Conservation (phyloP, 2,888 invertebrate species). For the Eustalomyia histrio region DNA sequence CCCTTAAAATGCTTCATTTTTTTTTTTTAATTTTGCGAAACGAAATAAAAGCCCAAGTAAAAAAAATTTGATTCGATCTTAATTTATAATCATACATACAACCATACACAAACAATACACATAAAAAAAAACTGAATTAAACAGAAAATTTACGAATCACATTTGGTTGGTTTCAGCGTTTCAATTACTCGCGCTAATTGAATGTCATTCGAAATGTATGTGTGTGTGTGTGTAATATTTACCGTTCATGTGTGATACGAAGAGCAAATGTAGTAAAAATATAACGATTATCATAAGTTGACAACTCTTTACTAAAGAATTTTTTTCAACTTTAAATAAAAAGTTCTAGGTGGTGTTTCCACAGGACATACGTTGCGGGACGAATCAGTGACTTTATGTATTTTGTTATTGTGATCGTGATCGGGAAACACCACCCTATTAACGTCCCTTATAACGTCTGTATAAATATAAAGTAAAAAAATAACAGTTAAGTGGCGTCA, state of each 20-base stretch:
- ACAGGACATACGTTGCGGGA: no score
- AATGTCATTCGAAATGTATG: slow-evolving; percentile 49
- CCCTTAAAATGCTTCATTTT: slow-evolving; percentile 46
- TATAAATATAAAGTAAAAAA: no score
- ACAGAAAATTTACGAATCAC: slow-evolving; percentile 66
- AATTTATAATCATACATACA: slow-evolving; percentile 26
- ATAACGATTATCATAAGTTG: not conserved
- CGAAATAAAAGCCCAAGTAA: slow-evolving; percentile 44
- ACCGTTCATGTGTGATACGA: slow-evolving; percentile 57
- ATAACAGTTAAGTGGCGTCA: no score
- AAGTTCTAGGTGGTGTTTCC: no score
- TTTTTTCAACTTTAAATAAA: no score
- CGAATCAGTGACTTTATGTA: no score
- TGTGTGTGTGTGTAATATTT: slow-evolving; percentile 22
- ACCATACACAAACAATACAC: not conserved
- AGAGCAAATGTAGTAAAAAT: slow-evolving; percentile 18
- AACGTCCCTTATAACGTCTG: no score
- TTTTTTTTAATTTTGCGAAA: slow-evolving; percentile 30
- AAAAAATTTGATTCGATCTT: slow-evolving; percentile 63
- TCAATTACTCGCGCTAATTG: slow-evolving; percentile 61
- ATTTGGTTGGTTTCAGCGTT: slow-evolving; percentile 60
- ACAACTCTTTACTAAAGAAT: no score
- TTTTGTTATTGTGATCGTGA: no score
- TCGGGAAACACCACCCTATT: no score
- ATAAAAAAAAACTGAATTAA: slow-evolving; percentile 58